Percentiles rank a stretch among this genome's conserved stretches.
phyloP scores from a whole-genome alignment of 2,797 vertebrate genomes.

The Oreochromis grahami region DNA sequence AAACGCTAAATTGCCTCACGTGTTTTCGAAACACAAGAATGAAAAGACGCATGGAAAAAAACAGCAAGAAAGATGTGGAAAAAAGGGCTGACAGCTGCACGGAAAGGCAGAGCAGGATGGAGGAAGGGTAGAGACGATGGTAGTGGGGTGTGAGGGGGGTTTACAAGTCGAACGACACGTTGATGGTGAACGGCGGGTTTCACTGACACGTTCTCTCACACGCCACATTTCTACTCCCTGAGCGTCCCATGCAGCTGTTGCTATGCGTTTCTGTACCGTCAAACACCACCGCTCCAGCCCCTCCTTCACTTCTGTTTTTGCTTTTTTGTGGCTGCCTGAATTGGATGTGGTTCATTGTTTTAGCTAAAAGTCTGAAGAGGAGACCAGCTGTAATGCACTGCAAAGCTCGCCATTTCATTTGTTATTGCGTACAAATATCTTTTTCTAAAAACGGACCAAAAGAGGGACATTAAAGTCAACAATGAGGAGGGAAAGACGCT shows the following conservation, averaged over 20 bases:
- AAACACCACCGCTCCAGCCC: neutral
- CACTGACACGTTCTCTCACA: slow-evolving; percentile 70
- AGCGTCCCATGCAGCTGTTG: slow-evolving; percentile 75
- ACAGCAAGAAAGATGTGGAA: slow-evolving; percentile 27
- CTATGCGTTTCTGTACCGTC: slow-evolving; percentile 36
- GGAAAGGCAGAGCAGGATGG: slow-evolving; percentile 32
- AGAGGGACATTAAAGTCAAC: neutral
- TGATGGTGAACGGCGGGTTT: slow-evolving; percentile 73
- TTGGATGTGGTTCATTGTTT: slow-evolving; percentile 64
- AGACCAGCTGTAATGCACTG: slow-evolving; percentile 57
- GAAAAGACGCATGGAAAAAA: slow-evolving; percentile 44
- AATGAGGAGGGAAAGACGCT: neutral
- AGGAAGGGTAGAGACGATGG: neutral
- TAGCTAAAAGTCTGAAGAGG: slow-evolving; percentile 25
- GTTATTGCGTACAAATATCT: neutral
- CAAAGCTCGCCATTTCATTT: neutral
- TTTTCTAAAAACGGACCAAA: neutral
- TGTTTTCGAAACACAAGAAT: slow-evolving; percentile 69
- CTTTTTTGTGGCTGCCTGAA: slow-evolving; percentile 23
- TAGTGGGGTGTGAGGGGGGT: slow-evolving; percentile 6
- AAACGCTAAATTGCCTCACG: slow-evolving; percentile 34
- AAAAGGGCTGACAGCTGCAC: slow-evolving; percentile 73
- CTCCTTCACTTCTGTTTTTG: neutral
- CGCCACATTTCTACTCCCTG: slow-evolving; percentile 51
- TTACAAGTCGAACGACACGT: slow-evolving; percentile 63